Base-by-base conservation (phyloP, 2,888 invertebrate genomes). In the Cephalotes varians region DNA sequence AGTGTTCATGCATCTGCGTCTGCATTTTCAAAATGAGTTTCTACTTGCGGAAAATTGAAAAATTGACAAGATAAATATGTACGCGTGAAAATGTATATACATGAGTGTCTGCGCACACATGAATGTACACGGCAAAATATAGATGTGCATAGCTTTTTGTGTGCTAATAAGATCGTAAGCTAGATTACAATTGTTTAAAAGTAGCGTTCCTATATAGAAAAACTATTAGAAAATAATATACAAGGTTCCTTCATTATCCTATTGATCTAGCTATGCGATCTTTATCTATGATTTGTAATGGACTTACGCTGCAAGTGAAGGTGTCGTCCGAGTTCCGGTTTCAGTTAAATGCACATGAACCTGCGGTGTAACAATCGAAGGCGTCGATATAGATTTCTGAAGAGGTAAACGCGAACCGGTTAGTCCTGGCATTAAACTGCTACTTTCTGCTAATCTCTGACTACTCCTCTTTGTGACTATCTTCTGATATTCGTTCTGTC, bases 301-400 rank as follows among this genome's bases (percentile, higher is more conserved):
- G 73, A 96, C 96, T 96, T 95, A 96, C 96, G 96, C 95, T 86
- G 96, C 95, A 77, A 96, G 93, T n/a, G 95, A 95, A 12, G 96
- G 95, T 83, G 95, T 95, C 21, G 95, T 95, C 83, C 95, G 94
- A 64, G 95, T 93, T 77, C 93, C 93, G 91, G 92, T 90, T 91
- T 94, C 95, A 92, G 96, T 95, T 92, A 96, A 96, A 87, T 96
- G 96, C 89, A 96, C 95, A 89, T 96, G 96, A 85, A 96, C 95
- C 85, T 96, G 95, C 86, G 96, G 96, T 47, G 97, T 97, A 71
- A 98, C 97, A 85, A 98, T 98, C 88, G 98, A 98, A 71, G 98
- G 98, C 73, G 98, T 98, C 25, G 98, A 98, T 82, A 98, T 97
- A 72, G 98, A 98, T 95, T 98, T 98, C 95, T 98, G 98, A 73